Conservation (phyloP, 2,888 invertebrate species). For the Scrobipalpa atriplicella region DNA sequence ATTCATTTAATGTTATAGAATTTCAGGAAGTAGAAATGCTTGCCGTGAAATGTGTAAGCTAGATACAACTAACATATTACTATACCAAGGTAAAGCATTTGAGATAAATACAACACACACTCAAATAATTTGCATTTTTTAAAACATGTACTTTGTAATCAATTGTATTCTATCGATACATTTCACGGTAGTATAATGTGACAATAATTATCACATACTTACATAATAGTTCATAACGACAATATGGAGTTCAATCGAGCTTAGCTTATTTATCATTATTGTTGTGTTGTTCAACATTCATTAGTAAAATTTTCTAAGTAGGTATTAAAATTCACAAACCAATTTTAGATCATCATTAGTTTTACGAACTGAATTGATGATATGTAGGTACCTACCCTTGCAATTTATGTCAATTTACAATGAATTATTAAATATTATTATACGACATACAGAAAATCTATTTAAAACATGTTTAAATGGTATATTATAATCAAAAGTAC, state of each 20-base stretch:
- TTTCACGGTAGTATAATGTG: slow-evolving; percentile 51
- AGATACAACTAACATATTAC: neutral
- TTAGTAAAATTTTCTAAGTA: neutral
- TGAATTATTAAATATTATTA: neutral
- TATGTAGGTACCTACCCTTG: neutral
- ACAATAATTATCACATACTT: slow-evolving; percentile 75
- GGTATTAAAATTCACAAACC: neutral
- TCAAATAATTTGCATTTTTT: neutral
- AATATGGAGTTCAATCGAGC: slow-evolving; percentile 71
- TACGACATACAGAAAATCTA: no score
- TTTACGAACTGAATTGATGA: neutral
- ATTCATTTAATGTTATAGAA: slow-evolving; percentile 33
- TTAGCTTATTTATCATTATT: slow-evolving; percentile 57
- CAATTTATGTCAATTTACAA: slow-evolving; percentile 3
- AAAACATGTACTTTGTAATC: neutral
- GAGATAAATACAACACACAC: neutral
- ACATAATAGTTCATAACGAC: slow-evolving; percentile 61
- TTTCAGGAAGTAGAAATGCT: slow-evolving; percentile 49
- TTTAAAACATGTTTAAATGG: no score
- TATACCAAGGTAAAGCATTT: no score
- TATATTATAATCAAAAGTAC: no score
- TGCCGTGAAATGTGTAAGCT: slow-evolving; percentile 4
- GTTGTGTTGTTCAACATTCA: slow-evolving; percentile 40
- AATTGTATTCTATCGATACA: neutral
- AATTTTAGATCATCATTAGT: neutral